A percentile compares a stretch with the other conserved stretches of the same genome.
phyloP scores from a whole-genome alignment of 1,140 invertebrate species.

The Drosophila rhopaloa region DNA sequence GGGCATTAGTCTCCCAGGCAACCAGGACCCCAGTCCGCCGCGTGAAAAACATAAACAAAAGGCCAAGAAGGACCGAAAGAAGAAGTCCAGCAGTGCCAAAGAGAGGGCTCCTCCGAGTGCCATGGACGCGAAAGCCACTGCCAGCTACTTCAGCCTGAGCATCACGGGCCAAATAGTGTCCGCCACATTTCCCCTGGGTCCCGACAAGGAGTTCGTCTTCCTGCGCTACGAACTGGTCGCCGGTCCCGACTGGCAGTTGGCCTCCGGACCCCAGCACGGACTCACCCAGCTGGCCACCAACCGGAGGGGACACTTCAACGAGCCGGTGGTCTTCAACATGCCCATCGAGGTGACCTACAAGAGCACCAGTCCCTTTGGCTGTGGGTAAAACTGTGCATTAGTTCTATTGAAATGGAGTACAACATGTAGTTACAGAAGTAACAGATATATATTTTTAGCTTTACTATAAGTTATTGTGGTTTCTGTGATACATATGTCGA shows the following conservation, averaged over 20 bases:
- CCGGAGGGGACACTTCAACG: constrained; percentile 64
- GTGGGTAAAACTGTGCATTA: constrained; percentile 54
- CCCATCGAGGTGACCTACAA: constrained; percentile 84
- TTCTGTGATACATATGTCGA: too few species aligned
- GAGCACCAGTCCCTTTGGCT: constrained; percentile 83
- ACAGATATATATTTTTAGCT: too few species aligned
- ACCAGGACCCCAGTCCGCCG: constrained; percentile 33
- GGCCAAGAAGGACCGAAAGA: constrained; percentile 31
- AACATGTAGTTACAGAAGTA: too few species aligned
- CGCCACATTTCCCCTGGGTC: constrained; percentile 76
- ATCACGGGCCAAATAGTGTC: constrained; percentile 80
- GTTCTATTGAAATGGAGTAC: too few species aligned
- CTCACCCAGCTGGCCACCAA: constrained; percentile 81
- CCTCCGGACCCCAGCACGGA: constrained; percentile 74
- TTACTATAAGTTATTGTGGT: too few species aligned
- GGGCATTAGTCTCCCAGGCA: constrained; percentile 54
- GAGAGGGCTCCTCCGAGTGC: constrained; percentile 5
- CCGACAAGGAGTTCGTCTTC: constrained; percentile 74
- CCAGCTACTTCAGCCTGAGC: constrained; percentile 71
- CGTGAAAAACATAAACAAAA: constrained; percentile 45
- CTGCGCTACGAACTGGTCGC: constrained; percentile 82
- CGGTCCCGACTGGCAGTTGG: constrained; percentile 80
- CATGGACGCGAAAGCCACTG: constrained; percentile 49
- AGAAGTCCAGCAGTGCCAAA: constrained; percentile 14
- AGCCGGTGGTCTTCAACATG: constrained; percentile 84